Base-by-base conservation (phyloP, 2,888 invertebrate genomes). In the Drosophila cognata region DNA sequence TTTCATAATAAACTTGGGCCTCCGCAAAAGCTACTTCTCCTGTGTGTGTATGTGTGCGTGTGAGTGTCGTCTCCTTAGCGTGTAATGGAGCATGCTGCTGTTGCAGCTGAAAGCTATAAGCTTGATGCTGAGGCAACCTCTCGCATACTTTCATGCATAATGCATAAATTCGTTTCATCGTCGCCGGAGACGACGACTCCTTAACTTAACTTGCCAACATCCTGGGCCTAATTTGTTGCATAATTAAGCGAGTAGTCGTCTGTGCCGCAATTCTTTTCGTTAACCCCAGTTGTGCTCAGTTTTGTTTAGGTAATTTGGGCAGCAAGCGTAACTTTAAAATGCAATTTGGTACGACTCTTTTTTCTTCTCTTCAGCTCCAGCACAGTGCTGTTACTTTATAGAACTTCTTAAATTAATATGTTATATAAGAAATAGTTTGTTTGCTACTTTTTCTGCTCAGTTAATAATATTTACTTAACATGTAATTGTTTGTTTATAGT, bases 191-290 rank as follows among this genome's bases (percentile, higher is more conserved):
- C 76, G 66, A 60, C 65, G 56, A 64, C 64, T 69, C 69, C 68
- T 77, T 59, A 59, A 62, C 82, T 73, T 66, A 51, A 50, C 68
- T 63, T 68, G 62, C 41, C 63, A 41, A 28, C 69, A 71, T 72
- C 82, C 72, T 71, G 77, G 74, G 88, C 88, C 90, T 89, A 88
- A 88, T 88, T 89, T 89, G 88, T 82, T 89, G 88, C 87, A 88
- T 88, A 88, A 88, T 88, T 89, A 85, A 85, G 87, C 78, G 69
- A 79, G 84, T 81, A 86, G 77, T 75, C 81, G 84, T 79, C 82
- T 82, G 77, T 75, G 74, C 59, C 41, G 55, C 48, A 79, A 66
- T 69, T 66, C 48, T 62, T 75, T 62, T 51, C 41, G 29, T 29
- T 31, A 56, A 25, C 31, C 60, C 63, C 46, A 28, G 57, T 51